Evolutionary conservation across 2,113 vertebrate species (phyloP).

Genomic region (Asarcornis scutulata): DNA sequence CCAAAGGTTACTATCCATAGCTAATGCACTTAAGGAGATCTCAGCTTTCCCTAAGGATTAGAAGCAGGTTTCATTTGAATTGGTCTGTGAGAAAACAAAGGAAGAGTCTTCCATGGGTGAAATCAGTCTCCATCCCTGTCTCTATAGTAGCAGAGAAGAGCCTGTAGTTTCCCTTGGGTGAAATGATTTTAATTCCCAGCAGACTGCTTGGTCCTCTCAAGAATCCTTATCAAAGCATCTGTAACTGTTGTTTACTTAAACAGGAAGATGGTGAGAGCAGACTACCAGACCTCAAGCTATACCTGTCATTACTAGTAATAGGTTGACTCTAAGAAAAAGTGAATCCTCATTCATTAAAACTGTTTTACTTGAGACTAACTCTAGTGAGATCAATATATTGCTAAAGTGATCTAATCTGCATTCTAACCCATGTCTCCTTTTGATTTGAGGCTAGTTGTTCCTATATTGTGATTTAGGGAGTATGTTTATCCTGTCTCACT

Average conservation of each 20-base stretch:
- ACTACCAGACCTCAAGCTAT: neutral
- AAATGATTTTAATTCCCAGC: neutral
- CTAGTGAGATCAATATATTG: neutral
- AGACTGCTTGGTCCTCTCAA: neutral
- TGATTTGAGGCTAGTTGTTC: neutral
- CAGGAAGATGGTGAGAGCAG: neutral
- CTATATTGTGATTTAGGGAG: neutral
- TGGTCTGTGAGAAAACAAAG: neutral
- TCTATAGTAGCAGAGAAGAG: neutral
- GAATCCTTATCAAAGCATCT: neutral
- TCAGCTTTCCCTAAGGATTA: neutral
- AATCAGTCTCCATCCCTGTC: neutral
- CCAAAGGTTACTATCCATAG: neutral
- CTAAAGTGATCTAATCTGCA: neutral
- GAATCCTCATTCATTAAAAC: neutral
- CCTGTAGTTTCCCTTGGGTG: neutral
- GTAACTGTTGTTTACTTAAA: neutral
- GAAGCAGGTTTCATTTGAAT: neutral
- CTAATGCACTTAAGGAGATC: neutral
- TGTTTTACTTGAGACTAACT: neutral
- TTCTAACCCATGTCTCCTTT: neutral
- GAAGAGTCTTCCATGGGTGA: neutral
- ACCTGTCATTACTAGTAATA: neutral
- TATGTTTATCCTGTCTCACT: neutral
- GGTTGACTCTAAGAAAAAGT: neutral